Conservation (phyloP, 2,113 vertebrate genomes). For the Macroglossus sobrinus region DNA sequence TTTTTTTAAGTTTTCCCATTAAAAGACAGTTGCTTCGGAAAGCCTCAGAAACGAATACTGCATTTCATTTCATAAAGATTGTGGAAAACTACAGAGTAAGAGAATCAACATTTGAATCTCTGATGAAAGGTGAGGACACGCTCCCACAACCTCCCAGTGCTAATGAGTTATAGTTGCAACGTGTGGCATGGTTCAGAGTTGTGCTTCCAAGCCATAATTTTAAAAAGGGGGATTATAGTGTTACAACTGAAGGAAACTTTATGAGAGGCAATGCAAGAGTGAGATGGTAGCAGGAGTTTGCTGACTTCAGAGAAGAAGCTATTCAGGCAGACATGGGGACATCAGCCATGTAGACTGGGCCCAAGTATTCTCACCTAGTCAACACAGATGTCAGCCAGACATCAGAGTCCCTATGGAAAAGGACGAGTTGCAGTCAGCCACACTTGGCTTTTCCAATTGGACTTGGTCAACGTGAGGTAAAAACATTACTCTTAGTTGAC, state of each 20-base stretch:
- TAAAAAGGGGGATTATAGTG: background rate
- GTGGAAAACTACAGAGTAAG: conserved; percentile 48
- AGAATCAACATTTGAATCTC: conserved; percentile 40
- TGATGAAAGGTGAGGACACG: conserved; percentile 46
- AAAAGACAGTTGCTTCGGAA: conserved; percentile 68
- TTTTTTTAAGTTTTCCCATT: conserved; percentile 72
- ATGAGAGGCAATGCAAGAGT: background rate
- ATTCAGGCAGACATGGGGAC: rapidly evolving
- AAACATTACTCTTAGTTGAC: background rate
- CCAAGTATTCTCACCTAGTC: no score
- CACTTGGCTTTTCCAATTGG: background rate
- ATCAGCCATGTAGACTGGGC: rapidly evolving
- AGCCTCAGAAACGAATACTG: conserved; percentile 63
- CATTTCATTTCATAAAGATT: conserved; percentile 51
- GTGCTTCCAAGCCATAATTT: background rate
- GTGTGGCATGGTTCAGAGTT: background rate
- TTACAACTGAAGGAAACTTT: background rate
- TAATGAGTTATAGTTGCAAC: conserved; percentile 40
- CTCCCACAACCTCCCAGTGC: conserved; percentile 34
- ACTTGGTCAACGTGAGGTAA: background rate
- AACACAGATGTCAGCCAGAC: rapidly evolving
- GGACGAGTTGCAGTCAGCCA: background rate
- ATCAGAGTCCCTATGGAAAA: background rate
- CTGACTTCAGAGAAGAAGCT: background rate
- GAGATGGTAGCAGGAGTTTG: background rate